A percentile compares a stretch with the other conserved stretches of the same genome.
These are phyloP conservation scores for Paracanthobrama guichenoti DNA, from an alignment of 2,113 vertebrate species.

Conservation along the genomic window DNA sequence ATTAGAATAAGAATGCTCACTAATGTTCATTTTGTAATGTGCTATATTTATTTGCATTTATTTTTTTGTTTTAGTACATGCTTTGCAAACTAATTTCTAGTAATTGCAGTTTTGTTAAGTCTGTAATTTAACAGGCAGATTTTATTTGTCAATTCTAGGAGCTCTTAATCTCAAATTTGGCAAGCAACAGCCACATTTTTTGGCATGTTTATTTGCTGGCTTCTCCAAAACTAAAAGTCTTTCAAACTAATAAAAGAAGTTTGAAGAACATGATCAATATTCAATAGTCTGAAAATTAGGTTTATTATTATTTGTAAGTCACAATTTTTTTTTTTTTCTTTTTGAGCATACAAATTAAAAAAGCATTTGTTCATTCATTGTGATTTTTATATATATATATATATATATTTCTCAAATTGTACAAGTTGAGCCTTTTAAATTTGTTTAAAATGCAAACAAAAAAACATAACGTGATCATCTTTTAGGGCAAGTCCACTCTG, in stretches of 20 bases:
- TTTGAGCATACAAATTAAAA: neutral
- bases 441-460: neutral
- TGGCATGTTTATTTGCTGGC: neutral
- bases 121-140: neutral
- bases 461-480: neutral
- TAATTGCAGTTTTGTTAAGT: slow-evolving; percentile 9
- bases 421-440: neutral
- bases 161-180: slow-evolving; percentile 5
- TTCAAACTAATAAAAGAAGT: neutral
- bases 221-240: neutral
- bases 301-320: neutral
- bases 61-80: neutral
- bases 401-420: neutral
- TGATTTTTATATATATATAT: neutral
- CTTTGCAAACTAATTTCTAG: neutral
- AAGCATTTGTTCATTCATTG: neutral
- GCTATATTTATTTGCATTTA: neutral
- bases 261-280: neutral
- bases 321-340: neutral
- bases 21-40: neutral
- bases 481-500: neutral
- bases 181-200: neutral
- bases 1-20: neutral
- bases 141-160: slow-evolving; percentile 7
- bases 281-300: neutral